Evolutionary conservation across 2,797 vertebrate species (phyloP).

Genomic region (Loriculus beryllinus): DNA sequence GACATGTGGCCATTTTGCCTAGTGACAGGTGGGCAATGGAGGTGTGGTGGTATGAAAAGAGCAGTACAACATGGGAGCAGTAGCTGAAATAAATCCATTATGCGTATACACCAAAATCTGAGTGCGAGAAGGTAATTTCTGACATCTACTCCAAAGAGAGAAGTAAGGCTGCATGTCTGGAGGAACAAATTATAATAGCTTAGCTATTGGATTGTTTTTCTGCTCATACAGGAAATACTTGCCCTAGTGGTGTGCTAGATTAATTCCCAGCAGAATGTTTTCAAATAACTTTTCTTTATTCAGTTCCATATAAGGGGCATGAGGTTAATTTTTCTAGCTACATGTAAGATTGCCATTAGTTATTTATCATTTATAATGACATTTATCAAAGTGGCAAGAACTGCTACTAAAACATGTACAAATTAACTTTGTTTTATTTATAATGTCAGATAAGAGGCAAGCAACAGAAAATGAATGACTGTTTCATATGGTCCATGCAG

Average conservation of each 20-base stretch:
- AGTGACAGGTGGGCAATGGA: rapidly evolving
- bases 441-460: neutral
- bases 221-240: neutral
- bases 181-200: neutral
- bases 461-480: neutral
- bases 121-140: neutral
- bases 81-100: neutral
- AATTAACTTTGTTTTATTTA: slow-evolving; percentile 24
- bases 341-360: neutral
- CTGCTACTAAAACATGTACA: neutral
- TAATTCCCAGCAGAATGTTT: neutral
- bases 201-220: neutral
- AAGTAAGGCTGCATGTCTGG: neutral
- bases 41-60: neutral
- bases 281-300: neutral
- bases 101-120: neutral
- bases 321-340: slow-evolving; percentile 12
- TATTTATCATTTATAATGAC: slow-evolving; percentile 1
- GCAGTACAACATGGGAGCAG: neutral
- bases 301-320: neutral
- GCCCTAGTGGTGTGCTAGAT: neutral
- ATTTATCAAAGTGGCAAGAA: neutral
- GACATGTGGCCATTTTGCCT: neutral
- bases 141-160: neutral
- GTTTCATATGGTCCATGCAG: neutral